Conservation (phyloP, 2,797 vertebrate genomes). For the Echiichthys vipera region DNA sequence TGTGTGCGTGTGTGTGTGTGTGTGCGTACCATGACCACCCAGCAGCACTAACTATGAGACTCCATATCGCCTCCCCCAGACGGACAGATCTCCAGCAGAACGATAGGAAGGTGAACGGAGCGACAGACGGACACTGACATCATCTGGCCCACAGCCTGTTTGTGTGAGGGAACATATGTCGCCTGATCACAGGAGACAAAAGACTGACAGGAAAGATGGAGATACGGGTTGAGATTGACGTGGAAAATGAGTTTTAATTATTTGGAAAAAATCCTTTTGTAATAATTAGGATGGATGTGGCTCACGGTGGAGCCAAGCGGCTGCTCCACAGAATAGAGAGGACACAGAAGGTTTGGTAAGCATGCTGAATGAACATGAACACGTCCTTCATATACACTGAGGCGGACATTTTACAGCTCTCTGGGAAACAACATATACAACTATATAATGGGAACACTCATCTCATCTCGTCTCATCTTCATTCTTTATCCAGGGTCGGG, state of each 20-base stretch:
- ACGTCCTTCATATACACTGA: no score
- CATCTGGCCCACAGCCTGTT: constrained; percentile 58
- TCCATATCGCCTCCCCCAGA: constrained; percentile 15
- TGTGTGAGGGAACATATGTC: constrained; percentile 60
- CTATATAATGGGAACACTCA: no score
- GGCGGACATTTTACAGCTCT: no score
- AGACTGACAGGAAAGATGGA: constrained; percentile 32
- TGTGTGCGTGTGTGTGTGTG: constrained; percentile 10
- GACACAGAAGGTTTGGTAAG: not conserved
- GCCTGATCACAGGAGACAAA: constrained; percentile 57
- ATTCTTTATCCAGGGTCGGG: no score
- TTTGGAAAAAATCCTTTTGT: constrained; percentile 16
- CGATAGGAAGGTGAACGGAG: constrained; percentile 48
- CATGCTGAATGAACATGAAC: no score
- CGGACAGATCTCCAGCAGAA: constrained; percentile 21
- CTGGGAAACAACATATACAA: no score
- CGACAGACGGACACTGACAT: constrained; percentile 64
- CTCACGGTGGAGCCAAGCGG: not conserved
- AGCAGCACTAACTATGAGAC: constrained; percentile 21
- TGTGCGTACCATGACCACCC: constrained; percentile 12
- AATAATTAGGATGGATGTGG: constrained; percentile 6
- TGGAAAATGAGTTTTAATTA: not conserved
- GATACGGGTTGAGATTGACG: constrained; percentile 4
- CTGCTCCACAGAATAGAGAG: not conserved
- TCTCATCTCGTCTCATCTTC: no score